These are phyloP conservation scores for Aphidius ervi DNA, from an alignment of 1,140 invertebrate species.

Conservation along the genomic window DNA sequence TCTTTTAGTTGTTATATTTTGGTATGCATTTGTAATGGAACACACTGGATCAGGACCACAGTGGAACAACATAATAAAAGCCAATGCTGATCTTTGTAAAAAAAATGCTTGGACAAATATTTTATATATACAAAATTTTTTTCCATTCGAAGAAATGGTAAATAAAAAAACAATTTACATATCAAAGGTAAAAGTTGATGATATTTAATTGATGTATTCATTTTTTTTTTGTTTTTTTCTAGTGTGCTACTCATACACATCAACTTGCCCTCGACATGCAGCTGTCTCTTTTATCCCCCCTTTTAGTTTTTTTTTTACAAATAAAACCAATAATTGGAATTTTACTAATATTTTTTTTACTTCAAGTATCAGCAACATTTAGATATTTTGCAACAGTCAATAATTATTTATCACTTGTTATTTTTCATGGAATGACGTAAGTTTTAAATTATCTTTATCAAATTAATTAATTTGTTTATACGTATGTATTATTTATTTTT, in stretches of 20 bases:
- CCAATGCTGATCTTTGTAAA: constrained; percentile 63
- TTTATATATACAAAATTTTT: constrained; percentile 68
- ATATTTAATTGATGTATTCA: background rate
- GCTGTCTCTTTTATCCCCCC: constrained; percentile 67
- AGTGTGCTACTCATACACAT: constrained; percentile 68
- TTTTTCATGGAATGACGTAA: constrained; percentile 67
- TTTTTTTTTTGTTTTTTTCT: constrained; percentile 18
- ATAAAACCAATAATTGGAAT: constrained; percentile 55
- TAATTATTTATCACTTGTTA: constrained; percentile 60
- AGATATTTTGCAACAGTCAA: constrained; percentile 58
- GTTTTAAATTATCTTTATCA: constrained; percentile 18
- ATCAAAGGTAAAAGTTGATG: background rate
- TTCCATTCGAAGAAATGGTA: constrained; percentile 69
- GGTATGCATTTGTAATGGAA: constrained; percentile 67
- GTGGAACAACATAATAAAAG: constrained; percentile 61
- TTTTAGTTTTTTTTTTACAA: constrained; percentile 65
- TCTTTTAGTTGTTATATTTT: constrained; percentile 62
- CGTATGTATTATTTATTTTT: constrained; percentile 6
- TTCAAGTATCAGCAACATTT: constrained; percentile 58
- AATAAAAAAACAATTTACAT: constrained; percentile 15
- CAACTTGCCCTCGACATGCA: constrained; percentile 80
- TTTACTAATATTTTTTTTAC: constrained; percentile 54
- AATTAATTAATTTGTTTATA: background rate
- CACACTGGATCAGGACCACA: constrained; percentile 65
- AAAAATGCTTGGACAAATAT: constrained; percentile 67